These are phyloP conservation scores for Menidia beryllina DNA, from an alignment of 2,113 vertebrate species.

Conservation along the genomic window DNA sequence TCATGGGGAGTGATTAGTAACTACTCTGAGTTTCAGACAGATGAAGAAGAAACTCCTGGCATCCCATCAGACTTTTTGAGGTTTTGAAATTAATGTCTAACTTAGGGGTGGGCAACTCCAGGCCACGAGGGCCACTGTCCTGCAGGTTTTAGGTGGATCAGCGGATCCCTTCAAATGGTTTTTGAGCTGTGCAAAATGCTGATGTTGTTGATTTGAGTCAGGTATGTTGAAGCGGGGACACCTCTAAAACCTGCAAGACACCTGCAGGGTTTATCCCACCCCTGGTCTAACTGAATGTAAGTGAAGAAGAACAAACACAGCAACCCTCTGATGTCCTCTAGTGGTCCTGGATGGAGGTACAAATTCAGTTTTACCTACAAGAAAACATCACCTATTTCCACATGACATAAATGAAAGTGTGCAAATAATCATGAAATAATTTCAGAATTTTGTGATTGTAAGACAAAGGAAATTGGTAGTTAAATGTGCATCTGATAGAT, in stretches of 20 bases:
- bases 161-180: too few species aligned
- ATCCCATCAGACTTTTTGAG: constrained; percentile 14
- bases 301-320: constrained; percentile 9
- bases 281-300: constrained; percentile 18
- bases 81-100: constrained; percentile 16
- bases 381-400: not conserved
- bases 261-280: too few species aligned
- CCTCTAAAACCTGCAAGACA: too few species aligned
- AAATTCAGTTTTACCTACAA: not conserved
- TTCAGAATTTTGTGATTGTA: too few species aligned
- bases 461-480: too few species aligned
- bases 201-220: too few species aligned
- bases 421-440: not conserved
- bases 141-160: too few species aligned
- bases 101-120: too few species aligned
- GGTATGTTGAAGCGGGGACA: too few species aligned
- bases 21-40: constrained; percentile 41
- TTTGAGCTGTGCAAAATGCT: too few species aligned
- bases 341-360: constrained; percentile 20
- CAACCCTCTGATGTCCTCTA: constrained; percentile 54
- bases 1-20: not conserved
- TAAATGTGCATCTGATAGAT: too few species aligned
- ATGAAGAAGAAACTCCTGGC: constrained; percentile 49
- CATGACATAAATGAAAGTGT: not conserved
- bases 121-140: too few species aligned